Conservation (phyloP, 2,113 vertebrate genomes). For the Oryzias woworae region DNA sequence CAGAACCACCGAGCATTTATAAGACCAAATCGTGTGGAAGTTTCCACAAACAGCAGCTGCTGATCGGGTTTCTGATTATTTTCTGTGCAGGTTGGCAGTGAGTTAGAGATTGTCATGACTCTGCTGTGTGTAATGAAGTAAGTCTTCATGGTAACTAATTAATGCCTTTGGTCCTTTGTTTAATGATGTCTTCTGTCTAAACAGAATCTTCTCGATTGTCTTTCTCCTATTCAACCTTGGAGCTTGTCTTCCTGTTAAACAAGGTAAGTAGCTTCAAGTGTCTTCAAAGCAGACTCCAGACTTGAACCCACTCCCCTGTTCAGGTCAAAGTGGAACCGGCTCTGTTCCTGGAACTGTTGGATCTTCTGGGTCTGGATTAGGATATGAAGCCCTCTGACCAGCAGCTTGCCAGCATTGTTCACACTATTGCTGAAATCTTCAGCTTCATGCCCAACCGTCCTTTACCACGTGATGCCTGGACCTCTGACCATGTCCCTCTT, state of each 20-base stretch:
- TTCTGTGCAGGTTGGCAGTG: no score
- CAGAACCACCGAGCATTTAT: no score
- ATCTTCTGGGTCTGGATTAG: background rate
- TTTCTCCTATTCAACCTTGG: background rate
- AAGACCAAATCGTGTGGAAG: no score
- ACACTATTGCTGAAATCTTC: background rate
- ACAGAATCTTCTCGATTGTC: background rate
- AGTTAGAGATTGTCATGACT: no score
- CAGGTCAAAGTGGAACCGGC: background rate
- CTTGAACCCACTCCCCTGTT: background rate
- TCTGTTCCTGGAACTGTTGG: background rate
- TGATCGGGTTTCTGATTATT: no score
- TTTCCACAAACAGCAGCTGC: no score
- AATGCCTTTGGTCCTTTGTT: no score
- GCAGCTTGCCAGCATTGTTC: background rate
- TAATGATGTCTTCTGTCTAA: background rate
- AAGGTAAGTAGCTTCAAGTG: background rate
- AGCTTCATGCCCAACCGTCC: background rate
- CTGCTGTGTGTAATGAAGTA: no score
- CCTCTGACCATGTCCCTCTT: background rate
- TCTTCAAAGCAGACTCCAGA: background rate
- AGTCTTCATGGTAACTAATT: no score
- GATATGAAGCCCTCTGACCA: background rate
- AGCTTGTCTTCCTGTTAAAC: background rate
- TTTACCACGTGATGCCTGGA: background rate